Base-by-base conservation (phyloP, 1,140 invertebrate species). In the Cherax quadricarinatus region DNA sequence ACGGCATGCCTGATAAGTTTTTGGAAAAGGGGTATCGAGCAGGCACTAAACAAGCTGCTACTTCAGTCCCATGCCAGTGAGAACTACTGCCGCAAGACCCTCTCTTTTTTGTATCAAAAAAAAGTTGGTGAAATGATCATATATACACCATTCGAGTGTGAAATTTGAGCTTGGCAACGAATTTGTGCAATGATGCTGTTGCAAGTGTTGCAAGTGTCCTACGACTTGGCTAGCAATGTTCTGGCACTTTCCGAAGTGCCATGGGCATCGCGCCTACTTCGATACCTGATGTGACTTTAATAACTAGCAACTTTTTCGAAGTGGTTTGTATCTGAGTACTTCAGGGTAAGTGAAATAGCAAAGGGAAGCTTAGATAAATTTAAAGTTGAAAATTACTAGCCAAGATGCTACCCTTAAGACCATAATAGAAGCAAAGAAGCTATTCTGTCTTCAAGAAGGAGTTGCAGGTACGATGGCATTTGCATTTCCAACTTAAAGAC, bases 11-110 rank as follows among this genome's bases (percentile, higher is more conserved):
- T 75, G n/a, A 75, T 75, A 75, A 75, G 21, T 16, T 24, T 41
- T 70, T 16, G 21, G n/a, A 30, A 30, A 75, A 75, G 70, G 70
- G 10, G 70, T 30, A 30, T 75, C n/a, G n/a, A 75, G 30, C n/a
- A 30, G 83, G 30, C 83, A 85, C 83, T 85, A 85, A 16, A 30
- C 83, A 85, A 85, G 83, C 83, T 66, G 41, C 83, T 85, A 85
- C 82, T 18, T 85, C 60, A 85, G 83, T 48, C 60, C 83, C 83
- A 85, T 85, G 83, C 82, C 82, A 84, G 82, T 60, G 83, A 73
- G 49, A 48, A 18, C 83, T 85, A 85, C 83, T 48, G 16, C 53
- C 83, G 62, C 83, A 85, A 70, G 60, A 85, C 83, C 60, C 62
- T 85, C 70, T 85, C 48, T 21, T 84, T 70, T 12, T 30, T 41